Percentiles rank a stretch among this genome's conserved stretches.
phyloP scores from a whole-genome alignment of 2,797 vertebrate genomes.

The Xyrichtys novacula region DNA sequence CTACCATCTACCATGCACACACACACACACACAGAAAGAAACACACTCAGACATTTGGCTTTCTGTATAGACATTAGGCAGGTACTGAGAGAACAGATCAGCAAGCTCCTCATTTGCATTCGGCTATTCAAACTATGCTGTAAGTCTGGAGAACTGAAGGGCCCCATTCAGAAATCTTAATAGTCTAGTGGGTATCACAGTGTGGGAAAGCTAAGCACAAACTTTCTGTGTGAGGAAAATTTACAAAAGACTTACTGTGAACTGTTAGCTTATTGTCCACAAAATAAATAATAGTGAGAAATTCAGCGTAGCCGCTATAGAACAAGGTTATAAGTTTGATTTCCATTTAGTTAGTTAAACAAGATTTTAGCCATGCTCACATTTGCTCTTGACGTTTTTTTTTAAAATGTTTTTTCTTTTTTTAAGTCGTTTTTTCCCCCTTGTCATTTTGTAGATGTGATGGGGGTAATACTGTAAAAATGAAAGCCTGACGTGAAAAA shows the following conservation, averaged over 20 bases:
- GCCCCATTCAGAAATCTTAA: slow-evolving; percentile 94
- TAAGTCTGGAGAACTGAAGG: slow-evolving; percentile 91
- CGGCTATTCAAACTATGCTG: slow-evolving; percentile 91
- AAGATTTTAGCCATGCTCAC: slow-evolving; percentile 36
- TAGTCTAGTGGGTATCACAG: slow-evolving; percentile 93
- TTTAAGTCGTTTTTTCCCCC: slow-evolving; percentile 56
- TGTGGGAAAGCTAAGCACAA: slow-evolving; percentile 84
- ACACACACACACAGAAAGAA: slow-evolving; percentile 21
- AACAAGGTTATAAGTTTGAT: slow-evolving; percentile 25
- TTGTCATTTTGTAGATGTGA: slow-evolving; percentile 63
- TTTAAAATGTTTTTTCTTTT: slow-evolving; percentile 42
- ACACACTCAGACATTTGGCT: slow-evolving; percentile 62
- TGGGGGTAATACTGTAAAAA: slow-evolving; percentile 71
- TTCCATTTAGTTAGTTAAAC: slow-evolving; percentile 57
- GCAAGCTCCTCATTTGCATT: slow-evolving; percentile 94
- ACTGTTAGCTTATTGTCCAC: slow-evolving; percentile 63
- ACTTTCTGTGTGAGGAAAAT: slow-evolving; percentile 88
- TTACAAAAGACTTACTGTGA: slow-evolving; percentile 62
- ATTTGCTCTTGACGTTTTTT: slow-evolving; percentile 45
- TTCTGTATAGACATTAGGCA: slow-evolving; percentile 91
- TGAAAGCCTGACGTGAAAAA: slow-evolving; percentile 37
- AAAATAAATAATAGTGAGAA: slow-evolving; percentile 57
- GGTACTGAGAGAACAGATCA: slow-evolving; percentile 93
- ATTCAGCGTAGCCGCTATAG: slow-evolving; percentile 15
- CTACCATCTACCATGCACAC: slow-evolving; percentile 40